Evolutionary conservation across 1,140 invertebrate species (phyloP), one percentile per base, ranked within the genome.

Genomic region (Drosophila ficusphila): DNA sequence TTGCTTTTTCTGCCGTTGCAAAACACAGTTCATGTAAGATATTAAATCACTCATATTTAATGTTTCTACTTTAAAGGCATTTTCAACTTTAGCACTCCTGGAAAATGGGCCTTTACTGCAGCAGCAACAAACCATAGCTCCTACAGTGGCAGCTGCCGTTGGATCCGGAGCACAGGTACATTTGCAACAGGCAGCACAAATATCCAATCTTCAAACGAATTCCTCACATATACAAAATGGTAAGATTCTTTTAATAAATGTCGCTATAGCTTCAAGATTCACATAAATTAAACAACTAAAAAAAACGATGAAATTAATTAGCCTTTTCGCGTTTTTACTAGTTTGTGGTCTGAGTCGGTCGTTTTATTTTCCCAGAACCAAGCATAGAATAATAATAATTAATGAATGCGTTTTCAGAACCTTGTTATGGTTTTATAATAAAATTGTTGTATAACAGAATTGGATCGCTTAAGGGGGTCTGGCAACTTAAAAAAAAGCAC

Each of bases 21-120:
- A 91, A 91, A 78, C 83, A 91, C 56, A 91, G 90, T 54, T 83
- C 90, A 91, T 91, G 90, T 91, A 89, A n/a, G 78, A 73, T n/a
- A 9, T 14, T 2, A 12, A 1, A 8, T 38, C n/a, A 16, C 4
- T 29, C 19, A 9, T 31, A 7, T 19, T 38, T 31, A n/a, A 14
- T 4, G 6, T 18, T 3, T 8, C 41, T 27, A 34, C 7, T 65
- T 65, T 60, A 18, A 44, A 3, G 1, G 21, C 29, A 11, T 34
- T 9, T 27, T 42, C 1, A 21, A 51, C 42, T 41, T 3, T 42
- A 91, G 90, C 90, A 83, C 82, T 90, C 52, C 76, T 90, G 64
- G 90, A 91, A 75, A 91, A 91, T 41, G 90, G 82, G 58, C 79
- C 89, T 52, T 60, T 78, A 65, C 53, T 76, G 65, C 82, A 65